Evolutionary conservation across 2,888 invertebrate genomes (phyloP), one percentile per base, ranked within the genome.

Genomic region (Ethmia dodecea): DNA sequence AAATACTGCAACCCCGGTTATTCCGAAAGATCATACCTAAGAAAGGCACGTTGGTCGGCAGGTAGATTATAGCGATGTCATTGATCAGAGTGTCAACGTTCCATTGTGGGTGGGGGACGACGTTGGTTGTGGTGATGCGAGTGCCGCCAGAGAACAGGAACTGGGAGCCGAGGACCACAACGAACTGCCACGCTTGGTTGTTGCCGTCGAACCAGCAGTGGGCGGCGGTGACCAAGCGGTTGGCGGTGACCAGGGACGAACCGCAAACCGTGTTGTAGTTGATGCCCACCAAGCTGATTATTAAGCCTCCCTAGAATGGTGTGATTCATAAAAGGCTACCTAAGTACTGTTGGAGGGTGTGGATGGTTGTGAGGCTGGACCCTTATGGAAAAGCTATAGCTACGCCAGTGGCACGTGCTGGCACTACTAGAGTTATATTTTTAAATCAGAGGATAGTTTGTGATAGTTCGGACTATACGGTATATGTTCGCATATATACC

Each of bases 1-100:
- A n/a, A n/a, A n/a, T 9, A 18, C 8, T 28, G 13, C 13, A 15
- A 11, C 14, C 9, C n/a, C 31, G 53, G 5, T 5, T 18, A 18
- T 18, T n/a, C n/a, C 5, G 18, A 18, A 5, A 5, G 5, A 18
- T 5, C 56, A 59, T 35, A 73, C 70, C 27, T 1, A 37, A 41
- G 9, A 56, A 56, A 5, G 18, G 13, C 1, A 72, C 48, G 10
- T 28, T 49, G 2, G 31, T 42, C 0, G 70, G 69, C 15, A 75
- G 38, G 20, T 58, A 50, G 33, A 75, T 65, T 38, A 76, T 50
- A 11, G 76, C 76, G 1, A 76, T 45, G 32, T 76, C 75, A 15
- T 75, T 74, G 14, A 36, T 32, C 0, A 72, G 43, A n/a, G n/a
- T n/a, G n/a, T n/a, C n/a, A 22, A n/a, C 22, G 5, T 22, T n/a